Base-by-base conservation (phyloP, 2,888 invertebrate species). In the Trimorus sp. region DNA sequence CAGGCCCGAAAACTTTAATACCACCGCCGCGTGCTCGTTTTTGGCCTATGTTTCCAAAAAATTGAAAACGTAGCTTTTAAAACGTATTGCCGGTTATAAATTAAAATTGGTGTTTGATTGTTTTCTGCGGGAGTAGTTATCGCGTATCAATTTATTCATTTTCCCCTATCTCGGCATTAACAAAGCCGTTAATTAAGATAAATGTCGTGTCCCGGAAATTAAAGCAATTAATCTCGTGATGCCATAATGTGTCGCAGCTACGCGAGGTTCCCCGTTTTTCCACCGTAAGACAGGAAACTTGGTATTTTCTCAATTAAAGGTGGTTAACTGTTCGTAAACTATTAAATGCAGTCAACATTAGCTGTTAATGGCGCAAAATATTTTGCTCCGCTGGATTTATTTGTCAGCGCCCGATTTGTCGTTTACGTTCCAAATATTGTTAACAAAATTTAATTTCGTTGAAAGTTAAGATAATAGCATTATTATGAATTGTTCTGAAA, bases 201-300 rank as follows among this genome's bases (percentile, higher is more conserved):
- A 90, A 90, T 83, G 69, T 90, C 88, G 88, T 88, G 87, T 87
- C 90, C 87, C 87, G 90, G 89, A 90, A 90, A 90, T 90, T 90
- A 90, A 89, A 88, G 88, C 89, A 87, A 90, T 90, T 90, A 90
- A 90, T 90, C 90, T 89, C 89, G 84, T 66, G 85, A 83, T 84
- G 85, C 79, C 84, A 83, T 82, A 75, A 84, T 83, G 83, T 71
- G 79, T 70, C 76, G 82, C 74, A 51, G 75, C 70, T 75, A 77
- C 66, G 77, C 80, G 66, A 53, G 70, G 74, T 48, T 68, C 74
- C 26, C 56, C 59, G 83, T 84, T 85, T 83, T 85, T 80, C 80
- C 66, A 76, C 76, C 70, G 69, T 66, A 53, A 79, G 74, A 68
- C 84, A 78, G 80, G 81, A 84, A 86, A 83, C 84, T 85, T 82